Conservation (phyloP, 2,888 invertebrate genomes). For the Nomada ruficornis region DNA sequence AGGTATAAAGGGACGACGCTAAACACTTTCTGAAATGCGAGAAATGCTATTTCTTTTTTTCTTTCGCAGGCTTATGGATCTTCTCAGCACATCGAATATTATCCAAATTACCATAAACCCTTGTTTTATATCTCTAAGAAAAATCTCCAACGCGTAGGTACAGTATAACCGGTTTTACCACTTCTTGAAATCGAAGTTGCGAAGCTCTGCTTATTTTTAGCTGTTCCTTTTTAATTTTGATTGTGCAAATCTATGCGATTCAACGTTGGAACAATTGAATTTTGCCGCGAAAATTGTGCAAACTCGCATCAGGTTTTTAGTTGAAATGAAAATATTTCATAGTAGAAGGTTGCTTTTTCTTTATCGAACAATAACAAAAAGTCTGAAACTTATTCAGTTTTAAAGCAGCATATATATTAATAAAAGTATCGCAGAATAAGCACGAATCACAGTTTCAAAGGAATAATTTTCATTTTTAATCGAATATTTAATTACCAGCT, state of each 20-base stretch:
- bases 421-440: too few species aligned
- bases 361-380: too few species aligned
- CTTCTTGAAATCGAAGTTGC: conserved; percentile 30
- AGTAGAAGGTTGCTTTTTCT: too few species aligned
- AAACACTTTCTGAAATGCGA: neutral
- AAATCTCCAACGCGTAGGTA: conserved; percentile 8
- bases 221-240: neutral
- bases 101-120: conserved; percentile 2
- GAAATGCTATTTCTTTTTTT: neutral
- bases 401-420: too few species aligned
- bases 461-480: too few species aligned
- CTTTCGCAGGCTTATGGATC: neutral
- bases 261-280: neutral
- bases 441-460: too few species aligned
- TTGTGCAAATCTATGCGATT: neutral
- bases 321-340: too few species aligned
- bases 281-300: neutral
- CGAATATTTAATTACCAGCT: too few species aligned
- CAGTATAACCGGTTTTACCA: conserved; percentile 40
- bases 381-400: too few species aligned
- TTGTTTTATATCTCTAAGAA: conserved; percentile 13
- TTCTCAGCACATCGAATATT: neutral
- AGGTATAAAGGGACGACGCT: neutral
- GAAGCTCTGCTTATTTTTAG: conserved; percentile 19
- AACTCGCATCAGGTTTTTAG: too few species aligned